Percentiles rank a stretch among this genome's conserved stretches.
These are phyloP conservation scores for Agonopterix arenella DNA, from an alignment of 2,888 invertebrate genomes.

Conservation along the genomic window DNA sequence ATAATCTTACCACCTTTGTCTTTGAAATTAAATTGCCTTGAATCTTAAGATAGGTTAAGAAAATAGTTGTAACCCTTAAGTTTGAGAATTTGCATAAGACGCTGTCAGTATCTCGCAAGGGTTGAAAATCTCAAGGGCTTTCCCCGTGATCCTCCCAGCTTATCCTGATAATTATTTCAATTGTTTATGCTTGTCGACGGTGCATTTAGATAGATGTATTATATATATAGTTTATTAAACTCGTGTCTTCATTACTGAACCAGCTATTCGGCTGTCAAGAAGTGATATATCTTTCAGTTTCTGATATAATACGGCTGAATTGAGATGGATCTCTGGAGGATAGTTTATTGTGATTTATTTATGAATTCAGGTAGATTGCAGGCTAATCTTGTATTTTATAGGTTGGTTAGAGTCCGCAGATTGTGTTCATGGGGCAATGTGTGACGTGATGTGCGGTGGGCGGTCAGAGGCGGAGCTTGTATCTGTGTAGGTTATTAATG, in stretches of 20 bases:
- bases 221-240: slow-evolving; percentile 58
- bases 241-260: slow-evolving; percentile 62
- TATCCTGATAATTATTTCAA: slow-evolving; percentile 77
- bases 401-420: no score
- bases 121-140: slow-evolving; percentile 70
- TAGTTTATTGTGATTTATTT: slow-evolving; percentile 30
- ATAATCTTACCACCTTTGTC: slow-evolving; percentile 1
- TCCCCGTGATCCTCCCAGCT: slow-evolving; percentile 63
- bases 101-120: slow-evolving; percentile 69
- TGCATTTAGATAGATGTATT: slow-evolving; percentile 74
- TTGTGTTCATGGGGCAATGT: no score
- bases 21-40: slow-evolving; percentile 16
- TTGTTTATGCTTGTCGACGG: slow-evolving; percentile 75
- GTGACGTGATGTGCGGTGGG: no score
- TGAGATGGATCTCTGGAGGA: slow-evolving; percentile 46
- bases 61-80: slow-evolving; percentile 34
- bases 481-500: no score
- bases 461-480: no score
- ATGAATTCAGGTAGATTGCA: slow-evolving; percentile 1
- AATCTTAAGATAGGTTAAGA: slow-evolving; percentile 8
- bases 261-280: slow-evolving; percentile 42
- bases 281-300: slow-evolving; percentile 51
- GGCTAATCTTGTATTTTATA: no score
- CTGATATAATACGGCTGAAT: slow-evolving; percentile 25
- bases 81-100: slow-evolving; percentile 74